Percentiles rank a stretch among this genome's conserved stretches.
Evolutionary conservation across 2,113 vertebrate genomes (phyloP).

Genomic region (Ranitomeya variabilis): DNA sequence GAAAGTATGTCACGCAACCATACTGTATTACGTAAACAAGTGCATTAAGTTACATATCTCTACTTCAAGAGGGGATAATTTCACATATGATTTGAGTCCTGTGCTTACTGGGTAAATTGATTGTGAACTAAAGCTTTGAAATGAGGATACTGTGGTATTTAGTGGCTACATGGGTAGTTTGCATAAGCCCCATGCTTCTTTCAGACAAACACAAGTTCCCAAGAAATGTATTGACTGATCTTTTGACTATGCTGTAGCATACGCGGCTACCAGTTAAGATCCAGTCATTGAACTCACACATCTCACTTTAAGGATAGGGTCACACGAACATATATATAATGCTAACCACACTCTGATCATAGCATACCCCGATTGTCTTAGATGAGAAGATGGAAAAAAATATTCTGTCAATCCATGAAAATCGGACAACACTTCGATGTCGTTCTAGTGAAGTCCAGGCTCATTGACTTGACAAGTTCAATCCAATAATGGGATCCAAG

Average conservation of each 20-base stretch:
- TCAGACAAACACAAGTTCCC: not conserved
- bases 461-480: no score
- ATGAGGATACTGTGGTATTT: conserved; percentile 5
- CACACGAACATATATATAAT: no score
- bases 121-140: conserved; percentile 24
- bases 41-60: conserved; percentile 4
- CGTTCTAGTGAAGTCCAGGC: no score
- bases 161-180: conserved; percentile 13
- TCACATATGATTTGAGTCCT: conserved; percentile 9
- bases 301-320: not conserved
- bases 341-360: no score
- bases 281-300: not conserved
- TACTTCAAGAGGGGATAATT: not conserved
- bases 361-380: no score
- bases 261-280: not conserved
- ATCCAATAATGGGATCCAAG: no score
- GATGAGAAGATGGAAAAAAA: no score
- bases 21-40: conserved; percentile 40
- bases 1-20: conserved; percentile 33
- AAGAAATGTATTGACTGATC: not conserved
- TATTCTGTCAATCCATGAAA: no score
- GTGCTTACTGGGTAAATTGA: not conserved
- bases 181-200: not conserved
- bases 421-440: no score
- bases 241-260: not conserved